These are phyloP conservation scores for Lepidurus couesii DNA, from an alignment of 1,140 invertebrate species.

Conservation along the genomic window DNA sequence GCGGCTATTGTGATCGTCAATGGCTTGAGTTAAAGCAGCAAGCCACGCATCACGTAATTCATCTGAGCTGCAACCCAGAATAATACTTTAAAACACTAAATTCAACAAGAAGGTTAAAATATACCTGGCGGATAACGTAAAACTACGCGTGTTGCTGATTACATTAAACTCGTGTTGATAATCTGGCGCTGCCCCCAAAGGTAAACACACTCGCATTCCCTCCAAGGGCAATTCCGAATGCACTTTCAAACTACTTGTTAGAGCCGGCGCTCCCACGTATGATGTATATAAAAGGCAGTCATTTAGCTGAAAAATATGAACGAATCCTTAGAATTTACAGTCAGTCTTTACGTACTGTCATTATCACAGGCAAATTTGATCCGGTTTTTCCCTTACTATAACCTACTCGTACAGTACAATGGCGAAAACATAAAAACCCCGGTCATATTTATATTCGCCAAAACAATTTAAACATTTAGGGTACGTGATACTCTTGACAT, in stretches of 20 bases:
- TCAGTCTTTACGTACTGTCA: background rate
- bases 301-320: slow-evolving; percentile 56
- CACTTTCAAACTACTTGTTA: slow-evolving; percentile 48
- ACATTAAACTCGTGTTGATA: slow-evolving; percentile 57
- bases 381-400: no score
- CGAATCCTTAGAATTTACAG: slow-evolving; percentile 26
- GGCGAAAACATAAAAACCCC: no score
- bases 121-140: slow-evolving; percentile 60
- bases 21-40: slow-evolving; percentile 55
- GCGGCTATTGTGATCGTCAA: slow-evolving; percentile 53
- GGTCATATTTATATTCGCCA: no score
- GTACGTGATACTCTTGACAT: no score
- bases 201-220: slow-evolving; percentile 57
- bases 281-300: slow-evolving; percentile 63
- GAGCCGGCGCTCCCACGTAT: slow-evolving; percentile 46
- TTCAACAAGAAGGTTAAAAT: slow-evolving; percentile 42
- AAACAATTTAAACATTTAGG: no score
- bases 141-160: slow-evolving; percentile 58
- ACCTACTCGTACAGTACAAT: no score
- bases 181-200: slow-evolving; percentile 44
- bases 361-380: background rate
- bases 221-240: slow-evolving; percentile 57
- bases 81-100: slow-evolving; percentile 22
- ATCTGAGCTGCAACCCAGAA: slow-evolving; percentile 42
- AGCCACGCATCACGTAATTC: slow-evolving; percentile 64